Evolutionary conservation across 2,888 invertebrate species (phyloP), one percentile per base, ranked within the genome.

Genomic region (Adelphocoris suturalis): DNA sequence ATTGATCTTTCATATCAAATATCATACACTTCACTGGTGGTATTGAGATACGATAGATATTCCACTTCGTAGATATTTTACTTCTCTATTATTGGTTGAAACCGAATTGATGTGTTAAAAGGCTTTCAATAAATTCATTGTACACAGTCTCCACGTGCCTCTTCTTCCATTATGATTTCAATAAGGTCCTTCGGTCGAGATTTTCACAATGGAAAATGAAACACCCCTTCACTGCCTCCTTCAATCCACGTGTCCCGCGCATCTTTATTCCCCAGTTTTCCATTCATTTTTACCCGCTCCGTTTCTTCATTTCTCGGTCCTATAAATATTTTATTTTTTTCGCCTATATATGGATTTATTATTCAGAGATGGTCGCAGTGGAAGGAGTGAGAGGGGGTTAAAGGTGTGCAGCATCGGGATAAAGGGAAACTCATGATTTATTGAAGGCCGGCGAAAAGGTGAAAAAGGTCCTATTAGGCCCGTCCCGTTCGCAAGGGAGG

Each of bases 291-390:
- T 19, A 19, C 23, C 11, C 61, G n/a, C 68, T 19, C 68, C 68
- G 9, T 68, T 68, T 23, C 68, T 68, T 68, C 68, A 68, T 68
- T 68, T 68, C 68, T 23, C 19, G 19, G 13, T 23, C 68, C 68
- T 27, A 68, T 68, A 68, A 68, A 68, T 68, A 68, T 68, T 68
- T 68, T 23, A 68, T 68, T 68, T 68, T 68, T 68, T 68, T 23
- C 52, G 23, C 68, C 68, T 61, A 61, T 68, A 68, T 68, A 68
- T 68, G 68, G 68, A 68, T 68, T 68, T 68, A 68, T 68, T 68
- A 68, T 68, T 68, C 68, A 68, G 68, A 68, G 68, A 19, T 19
- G 19, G 68, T 13, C 68, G 57, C 57, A 14, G 37, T 37, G 2
- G 37, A 37, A 7, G 7, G 57, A 16, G 7, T 5, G 68, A 23